phyloP scores from a whole-genome alignment of 2,888 invertebrate genomes.

The Orthonychiurus folsomi region DNA sequence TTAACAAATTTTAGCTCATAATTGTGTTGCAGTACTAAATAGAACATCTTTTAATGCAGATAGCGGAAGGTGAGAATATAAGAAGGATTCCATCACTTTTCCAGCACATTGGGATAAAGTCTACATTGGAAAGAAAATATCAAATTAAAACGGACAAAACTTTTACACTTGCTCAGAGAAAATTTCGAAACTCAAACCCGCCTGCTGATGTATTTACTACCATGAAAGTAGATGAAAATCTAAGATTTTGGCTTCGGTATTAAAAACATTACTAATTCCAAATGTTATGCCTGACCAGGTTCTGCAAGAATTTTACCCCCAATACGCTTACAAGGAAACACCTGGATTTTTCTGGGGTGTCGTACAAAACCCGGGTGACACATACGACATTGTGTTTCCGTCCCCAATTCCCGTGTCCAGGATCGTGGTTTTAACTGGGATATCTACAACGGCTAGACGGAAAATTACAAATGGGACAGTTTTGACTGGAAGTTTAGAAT shows the following conservation, averaged over 20 bases:
- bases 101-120: slow-evolving; percentile 42
- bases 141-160: slow-evolving; percentile 43
- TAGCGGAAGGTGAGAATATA: slow-evolving; percentile 34
- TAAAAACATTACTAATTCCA: background rate
- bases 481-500: background rate
- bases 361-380: background rate
- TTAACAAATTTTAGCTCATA: background rate
- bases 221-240: slow-evolving; percentile 35
- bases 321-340: slow-evolving; percentile 42
- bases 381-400: background rate
- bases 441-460: background rate
- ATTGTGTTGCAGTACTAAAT: too few species aligned
- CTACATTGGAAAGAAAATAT: slow-evolving; percentile 43
- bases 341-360: slow-evolving; percentile 45
- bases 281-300: slow-evolving; percentile 18
- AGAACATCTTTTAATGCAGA: slow-evolving; percentile 18
- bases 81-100: slow-evolving; percentile 42
- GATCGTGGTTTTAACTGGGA: background rate
- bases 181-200: slow-evolving; percentile 41
- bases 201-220: slow-evolving; percentile 43
- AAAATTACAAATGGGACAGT: background rate
- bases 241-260: background rate
- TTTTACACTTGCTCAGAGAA: slow-evolving; percentile 38
- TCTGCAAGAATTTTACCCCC: slow-evolving; percentile 41
- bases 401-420: background rate